phyloP scores from a whole-genome alignment of 1,140 invertebrate species.

The Panagrolaimus sp. region DNA sequence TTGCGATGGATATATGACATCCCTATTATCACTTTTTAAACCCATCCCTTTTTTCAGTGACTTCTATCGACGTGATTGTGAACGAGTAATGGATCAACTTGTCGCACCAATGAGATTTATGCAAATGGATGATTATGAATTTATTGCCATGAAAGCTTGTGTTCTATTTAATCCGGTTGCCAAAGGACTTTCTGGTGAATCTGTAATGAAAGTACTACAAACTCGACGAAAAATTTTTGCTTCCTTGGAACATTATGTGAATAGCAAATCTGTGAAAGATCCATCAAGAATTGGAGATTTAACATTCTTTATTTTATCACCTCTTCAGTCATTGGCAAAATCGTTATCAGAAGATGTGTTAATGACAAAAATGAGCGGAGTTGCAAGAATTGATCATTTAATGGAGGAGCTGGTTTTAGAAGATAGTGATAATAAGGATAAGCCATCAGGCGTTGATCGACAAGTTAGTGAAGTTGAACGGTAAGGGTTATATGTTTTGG shows the following conservation, averaged over 20 bases:
- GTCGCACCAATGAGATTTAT: slow-evolving; percentile 56
- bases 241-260: slow-evolving; percentile 45
- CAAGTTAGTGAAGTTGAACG: background rate
- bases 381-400: slow-evolving; percentile 49
- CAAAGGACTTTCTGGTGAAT: slow-evolving; percentile 38
- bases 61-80: slow-evolving; percentile 51
- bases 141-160: slow-evolving; percentile 56
- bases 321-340: slow-evolving; percentile 52
- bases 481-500: background rate
- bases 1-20: background rate
- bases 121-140: slow-evolving; percentile 53
- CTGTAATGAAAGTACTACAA: slow-evolving; percentile 48
- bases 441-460: background rate
- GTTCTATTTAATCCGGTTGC: slow-evolving; percentile 57
- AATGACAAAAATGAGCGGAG: slow-evolving; percentile 53
- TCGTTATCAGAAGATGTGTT: slow-evolving; percentile 53
- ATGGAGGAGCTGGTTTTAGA: slow-evolving; percentile 57
- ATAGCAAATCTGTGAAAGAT: slow-evolving; percentile 33
- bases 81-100: slow-evolving; percentile 54
- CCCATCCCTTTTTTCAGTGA: slow-evolving; percentile 41
- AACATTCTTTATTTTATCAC: slow-evolving; percentile 55
- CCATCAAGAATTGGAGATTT: slow-evolving; percentile 47
- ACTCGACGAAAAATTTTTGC: slow-evolving; percentile 50
- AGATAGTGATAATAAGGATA: slow-evolving; percentile 17
- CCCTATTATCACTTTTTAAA: background rate